These are phyloP conservation scores for Dermochelys coriacea DNA, from an alignment of 2,797 vertebrate species.

Conservation along the genomic window DNA sequence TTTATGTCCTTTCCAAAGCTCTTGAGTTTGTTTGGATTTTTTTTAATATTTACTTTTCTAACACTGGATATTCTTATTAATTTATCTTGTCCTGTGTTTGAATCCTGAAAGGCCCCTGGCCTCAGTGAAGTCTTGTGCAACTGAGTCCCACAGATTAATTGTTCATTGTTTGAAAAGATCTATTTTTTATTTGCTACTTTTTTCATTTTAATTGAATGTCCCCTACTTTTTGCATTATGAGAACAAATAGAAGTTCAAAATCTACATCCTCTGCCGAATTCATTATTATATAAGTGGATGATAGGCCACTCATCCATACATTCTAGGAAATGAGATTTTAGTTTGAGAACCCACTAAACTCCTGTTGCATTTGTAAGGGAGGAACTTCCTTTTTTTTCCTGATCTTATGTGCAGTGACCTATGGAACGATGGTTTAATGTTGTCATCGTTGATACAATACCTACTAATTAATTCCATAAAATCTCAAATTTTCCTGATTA, in stretches of 20 bases:
- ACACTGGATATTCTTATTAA: neutral
- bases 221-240: neutral
- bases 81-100: neutral
- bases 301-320: neutral
- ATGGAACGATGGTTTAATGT: neutral
- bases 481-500: neutral
- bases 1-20: neutral
- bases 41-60: neutral
- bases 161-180: neutral
- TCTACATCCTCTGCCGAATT: neutral
- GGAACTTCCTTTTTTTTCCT: neutral
- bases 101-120: neutral
- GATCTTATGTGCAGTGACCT: neutral
- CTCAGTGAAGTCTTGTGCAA: neutral
- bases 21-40: no score
- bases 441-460: neutral
- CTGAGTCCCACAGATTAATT: neutral
- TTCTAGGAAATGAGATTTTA: neutral
- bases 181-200: neutral
- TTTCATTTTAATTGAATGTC: neutral
- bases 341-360: neutral
- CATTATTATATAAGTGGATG: neutral
- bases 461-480: neutral
- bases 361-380: neutral
- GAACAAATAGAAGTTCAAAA: neutral